Percentiles rank a stretch among this genome's conserved stretches.
phyloP scores from a whole-genome alignment of 2,113 vertebrate species.

The Larimichthys crocea region DNA sequence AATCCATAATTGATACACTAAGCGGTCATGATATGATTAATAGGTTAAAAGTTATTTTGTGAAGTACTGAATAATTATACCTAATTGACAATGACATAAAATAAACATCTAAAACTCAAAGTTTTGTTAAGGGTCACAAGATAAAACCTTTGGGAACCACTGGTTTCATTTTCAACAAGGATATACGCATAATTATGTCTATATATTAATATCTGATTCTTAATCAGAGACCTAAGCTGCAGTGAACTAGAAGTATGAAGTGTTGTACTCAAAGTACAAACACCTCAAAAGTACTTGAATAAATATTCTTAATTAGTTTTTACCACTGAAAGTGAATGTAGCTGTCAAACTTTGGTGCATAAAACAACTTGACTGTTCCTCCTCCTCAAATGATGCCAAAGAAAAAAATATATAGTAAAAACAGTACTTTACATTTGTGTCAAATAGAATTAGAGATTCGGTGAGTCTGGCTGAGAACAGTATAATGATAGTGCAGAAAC shows the following conservation, averaged over 20 bases:
- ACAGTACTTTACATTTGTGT: not conserved
- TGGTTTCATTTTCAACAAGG: not conserved
- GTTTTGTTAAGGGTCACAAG: not conserved
- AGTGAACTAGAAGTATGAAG: not conserved
- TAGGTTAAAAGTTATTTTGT: not conserved
- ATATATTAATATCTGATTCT: no score
- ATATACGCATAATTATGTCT: no score
- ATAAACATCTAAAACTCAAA: not conserved
- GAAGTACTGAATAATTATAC: not conserved
- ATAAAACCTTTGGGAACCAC: not conserved
- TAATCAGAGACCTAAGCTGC: not conserved
- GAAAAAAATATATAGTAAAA: no score
- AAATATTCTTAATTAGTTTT: not conserved
- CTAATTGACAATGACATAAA: not conserved
- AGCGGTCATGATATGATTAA: not conserved
- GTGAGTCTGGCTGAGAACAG: not conserved
- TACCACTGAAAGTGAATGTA: not conserved
- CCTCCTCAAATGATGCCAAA: not conserved
- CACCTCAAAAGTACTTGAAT: not conserved
- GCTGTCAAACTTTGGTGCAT: not conserved
- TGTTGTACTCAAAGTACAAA: not conserved
- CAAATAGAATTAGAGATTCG: conserved; percentile 16
- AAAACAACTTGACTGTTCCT: not conserved
- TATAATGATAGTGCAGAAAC: conserved; percentile 16
- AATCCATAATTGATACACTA: not conserved